These are phyloP conservation scores for Panzeria rudis DNA, from an alignment of 2,888 invertebrate species.

Conservation along the genomic window DNA sequence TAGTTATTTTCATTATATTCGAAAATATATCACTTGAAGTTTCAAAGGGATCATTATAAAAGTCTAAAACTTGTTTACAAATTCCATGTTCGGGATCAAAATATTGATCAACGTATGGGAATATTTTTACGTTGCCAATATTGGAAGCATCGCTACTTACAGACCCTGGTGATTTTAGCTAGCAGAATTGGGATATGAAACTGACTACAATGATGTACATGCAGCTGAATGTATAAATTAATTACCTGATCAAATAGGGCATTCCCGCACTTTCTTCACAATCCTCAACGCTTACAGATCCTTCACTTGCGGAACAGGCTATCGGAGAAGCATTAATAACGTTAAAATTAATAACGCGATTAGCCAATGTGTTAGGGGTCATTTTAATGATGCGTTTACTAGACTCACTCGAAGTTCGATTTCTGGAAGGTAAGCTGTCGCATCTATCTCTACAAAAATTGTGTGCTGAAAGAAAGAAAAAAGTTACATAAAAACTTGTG, in stretches of 20 bases:
- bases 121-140: too few relatives aligned
- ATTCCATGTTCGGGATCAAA: too few relatives aligned
- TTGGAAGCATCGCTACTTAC: too few relatives aligned
- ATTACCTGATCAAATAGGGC: conserved; percentile 80
- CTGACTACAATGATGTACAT: too few relatives aligned
- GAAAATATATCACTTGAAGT: too few relatives aligned
- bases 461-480: conserved; percentile 52
- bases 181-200: too few relatives aligned
- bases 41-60: too few relatives aligned
- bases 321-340: conserved; percentile 85
- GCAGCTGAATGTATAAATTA: too few relatives aligned
- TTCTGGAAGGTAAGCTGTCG: conserved; percentile 91
- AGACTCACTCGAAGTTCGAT: conserved; percentile 88
- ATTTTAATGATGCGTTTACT: conserved; percentile 80
- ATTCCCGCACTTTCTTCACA: conserved; percentile 85
- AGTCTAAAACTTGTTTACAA: too few relatives aligned
- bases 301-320: conserved; percentile 88
- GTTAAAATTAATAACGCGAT: conserved; percentile 75
- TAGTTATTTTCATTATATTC: too few relatives aligned
- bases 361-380: conserved; percentile 82
- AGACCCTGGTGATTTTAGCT: too few relatives aligned
- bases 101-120: too few relatives aligned
- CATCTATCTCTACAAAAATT: conserved; percentile 87
- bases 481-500: not conserved
- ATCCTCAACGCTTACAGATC: conserved; percentile 88